Evolutionary conservation across 2,113 vertebrate species (phyloP).

Genomic region (Ictidomys tridecemlineatus): DNA sequence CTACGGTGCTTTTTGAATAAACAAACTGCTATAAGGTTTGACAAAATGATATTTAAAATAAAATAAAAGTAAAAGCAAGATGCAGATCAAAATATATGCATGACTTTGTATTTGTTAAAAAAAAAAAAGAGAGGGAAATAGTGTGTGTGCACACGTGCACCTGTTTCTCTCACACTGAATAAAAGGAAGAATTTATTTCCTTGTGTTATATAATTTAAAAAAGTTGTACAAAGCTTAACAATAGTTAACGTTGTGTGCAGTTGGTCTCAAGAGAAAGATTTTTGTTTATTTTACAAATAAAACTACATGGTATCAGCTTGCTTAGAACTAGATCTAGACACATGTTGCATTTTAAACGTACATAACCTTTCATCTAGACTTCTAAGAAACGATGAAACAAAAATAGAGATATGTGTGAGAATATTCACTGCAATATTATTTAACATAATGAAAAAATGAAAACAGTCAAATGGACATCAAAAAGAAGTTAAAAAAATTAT

Average conservation of each 20-base stretch:
- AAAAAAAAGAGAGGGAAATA: not conserved
- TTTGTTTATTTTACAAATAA: not conserved
- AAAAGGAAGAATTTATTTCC: not conserved
- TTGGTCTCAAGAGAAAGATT: not conserved
- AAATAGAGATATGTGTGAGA: not conserved
- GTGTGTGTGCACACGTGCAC: not conserved
- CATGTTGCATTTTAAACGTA: not conserved
- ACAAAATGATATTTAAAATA: conserved; percentile 14
- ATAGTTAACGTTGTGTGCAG: not conserved
- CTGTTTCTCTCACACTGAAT: no score
- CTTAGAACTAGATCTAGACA: not conserved
- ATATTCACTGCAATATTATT: not conserved
- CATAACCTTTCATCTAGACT: not conserved
- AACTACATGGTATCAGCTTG: not conserved
- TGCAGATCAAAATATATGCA: not conserved
- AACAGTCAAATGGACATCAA: not conserved
- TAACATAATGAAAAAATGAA: not conserved
- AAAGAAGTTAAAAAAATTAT: not conserved
- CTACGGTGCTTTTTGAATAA: not conserved
- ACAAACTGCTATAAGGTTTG: not conserved
- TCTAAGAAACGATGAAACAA: not conserved
- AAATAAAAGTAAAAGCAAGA: not conserved
- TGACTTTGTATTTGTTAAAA: not conserved
- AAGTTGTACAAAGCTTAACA: not conserved
- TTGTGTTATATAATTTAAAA: not conserved